Conservation (phyloP, 2,113 vertebrate species). For the Papio anubis region DNA sequence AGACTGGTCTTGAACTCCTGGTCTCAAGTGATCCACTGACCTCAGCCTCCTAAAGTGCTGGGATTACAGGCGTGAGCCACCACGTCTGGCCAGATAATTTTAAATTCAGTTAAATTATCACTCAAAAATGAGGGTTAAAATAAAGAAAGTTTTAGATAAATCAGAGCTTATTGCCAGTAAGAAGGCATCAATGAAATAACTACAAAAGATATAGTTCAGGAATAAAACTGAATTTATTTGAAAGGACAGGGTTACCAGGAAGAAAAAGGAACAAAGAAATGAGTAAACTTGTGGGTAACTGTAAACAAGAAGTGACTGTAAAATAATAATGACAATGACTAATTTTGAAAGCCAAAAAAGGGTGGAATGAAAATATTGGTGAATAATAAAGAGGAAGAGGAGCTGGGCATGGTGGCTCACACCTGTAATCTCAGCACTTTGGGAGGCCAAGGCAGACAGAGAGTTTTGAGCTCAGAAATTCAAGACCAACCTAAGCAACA, state of each 20-base stretch:
- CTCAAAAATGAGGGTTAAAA: background rate
- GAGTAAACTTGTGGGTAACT: background rate
- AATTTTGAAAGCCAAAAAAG: background rate
- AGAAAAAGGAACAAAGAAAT: background rate
- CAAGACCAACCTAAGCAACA: background rate
- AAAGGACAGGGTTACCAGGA: background rate
- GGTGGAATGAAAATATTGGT: background rate
- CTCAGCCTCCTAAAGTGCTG: too few species aligned
- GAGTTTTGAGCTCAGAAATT: background rate
- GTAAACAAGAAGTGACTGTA: background rate
- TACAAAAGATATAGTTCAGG: background rate
- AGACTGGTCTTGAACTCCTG: too few species aligned
- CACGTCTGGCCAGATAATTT: background rate
- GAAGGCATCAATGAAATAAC: background rate
- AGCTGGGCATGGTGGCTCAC: background rate
- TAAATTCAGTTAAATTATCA: slow-evolving; percentile 2
- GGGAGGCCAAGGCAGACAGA: background rate
- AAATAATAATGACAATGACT: background rate
- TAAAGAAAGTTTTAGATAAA: background rate
- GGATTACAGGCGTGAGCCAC: too few species aligned
- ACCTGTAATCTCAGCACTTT: background rate
- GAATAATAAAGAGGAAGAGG: background rate
- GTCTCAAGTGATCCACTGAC: too few species aligned
- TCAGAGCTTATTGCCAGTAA: background rate
- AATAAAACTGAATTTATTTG: background rate